These are phyloP conservation scores for Limnephilus marmoratus DNA, from an alignment of 2,888 invertebrate species.

Conservation along the genomic window DNA sequence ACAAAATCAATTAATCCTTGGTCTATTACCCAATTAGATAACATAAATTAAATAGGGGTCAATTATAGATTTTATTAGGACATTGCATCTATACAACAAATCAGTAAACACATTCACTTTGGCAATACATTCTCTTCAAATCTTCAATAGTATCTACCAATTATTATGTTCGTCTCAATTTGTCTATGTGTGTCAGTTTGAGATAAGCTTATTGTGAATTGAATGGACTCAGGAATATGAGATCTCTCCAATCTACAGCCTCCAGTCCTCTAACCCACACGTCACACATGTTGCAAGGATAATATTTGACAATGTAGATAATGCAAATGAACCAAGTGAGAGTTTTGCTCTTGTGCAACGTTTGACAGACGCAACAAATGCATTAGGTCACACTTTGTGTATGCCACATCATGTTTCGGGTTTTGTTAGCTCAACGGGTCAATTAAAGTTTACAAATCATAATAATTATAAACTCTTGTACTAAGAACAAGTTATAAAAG, in stretches of 20 bases:
- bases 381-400: slow-evolving; percentile 22
- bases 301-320: slow-evolving; percentile 51
- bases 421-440: slow-evolving; percentile 35
- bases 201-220: slow-evolving; percentile 10
- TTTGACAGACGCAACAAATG: slow-evolving; percentile 23
- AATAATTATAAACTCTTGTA: background rate
- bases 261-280: background rate
- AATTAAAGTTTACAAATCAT: slow-evolving; percentile 33
- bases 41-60: background rate
- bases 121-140: background rate
- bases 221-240: background rate
- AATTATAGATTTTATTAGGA: background rate
- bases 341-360: slow-evolving; percentile 40
- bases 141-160: background rate
- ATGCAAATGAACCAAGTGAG: slow-evolving; percentile 50
- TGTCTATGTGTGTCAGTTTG: slow-evolving; percentile 38
- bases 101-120: slow-evolving; percentile 4
- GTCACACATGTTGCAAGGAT: slow-evolving; percentile 21
- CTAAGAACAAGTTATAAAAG: background rate
- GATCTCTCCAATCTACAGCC: background rate
- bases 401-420: slow-evolving; percentile 19
- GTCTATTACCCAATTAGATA: background rate
- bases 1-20: background rate
- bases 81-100: background rate
- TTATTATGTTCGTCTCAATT: slow-evolving; percentile 26